Conservation (phyloP, 2,113 vertebrate genomes). For the Galeopterus variegatus region DNA sequence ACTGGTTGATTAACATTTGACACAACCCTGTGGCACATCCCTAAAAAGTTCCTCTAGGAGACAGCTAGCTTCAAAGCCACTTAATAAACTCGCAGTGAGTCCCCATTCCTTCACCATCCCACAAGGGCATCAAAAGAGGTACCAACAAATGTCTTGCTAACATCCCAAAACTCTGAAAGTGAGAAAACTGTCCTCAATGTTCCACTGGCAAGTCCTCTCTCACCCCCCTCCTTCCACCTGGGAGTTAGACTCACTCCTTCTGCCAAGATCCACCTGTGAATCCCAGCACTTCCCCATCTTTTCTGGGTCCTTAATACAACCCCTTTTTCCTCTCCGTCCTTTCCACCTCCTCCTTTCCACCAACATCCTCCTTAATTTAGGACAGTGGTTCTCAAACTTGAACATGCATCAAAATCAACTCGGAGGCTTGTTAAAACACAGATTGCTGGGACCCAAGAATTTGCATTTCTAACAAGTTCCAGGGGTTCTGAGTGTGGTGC, state of each 20-base stretch:
- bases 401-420: not conserved
- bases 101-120: not conserved
- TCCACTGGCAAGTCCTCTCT: not conserved
- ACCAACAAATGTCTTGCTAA: not conserved
- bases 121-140: not conserved
- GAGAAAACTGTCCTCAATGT: not conserved
- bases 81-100: not conserved
- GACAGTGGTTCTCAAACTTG: not conserved
- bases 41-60: not conserved
- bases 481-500: not conserved
- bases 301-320: not conserved
- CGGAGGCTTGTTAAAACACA: not conserved
- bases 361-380: not conserved
- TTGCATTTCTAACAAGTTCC: not conserved
- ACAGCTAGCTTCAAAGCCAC: slow-evolving; percentile 40
- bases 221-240: not conserved
- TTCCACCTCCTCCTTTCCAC: not conserved
- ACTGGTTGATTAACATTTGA: slow-evolving; percentile 49
- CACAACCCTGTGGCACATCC: not conserved
- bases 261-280: not conserved
- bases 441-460: not conserved
- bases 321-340: not conserved
- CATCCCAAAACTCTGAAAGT: not conserved
- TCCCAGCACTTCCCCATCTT: not conserved
- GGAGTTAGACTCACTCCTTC: not conserved